Conservation (phyloP, 2,113 vertebrate genomes). For the Mirounga angustirostris region DNA sequence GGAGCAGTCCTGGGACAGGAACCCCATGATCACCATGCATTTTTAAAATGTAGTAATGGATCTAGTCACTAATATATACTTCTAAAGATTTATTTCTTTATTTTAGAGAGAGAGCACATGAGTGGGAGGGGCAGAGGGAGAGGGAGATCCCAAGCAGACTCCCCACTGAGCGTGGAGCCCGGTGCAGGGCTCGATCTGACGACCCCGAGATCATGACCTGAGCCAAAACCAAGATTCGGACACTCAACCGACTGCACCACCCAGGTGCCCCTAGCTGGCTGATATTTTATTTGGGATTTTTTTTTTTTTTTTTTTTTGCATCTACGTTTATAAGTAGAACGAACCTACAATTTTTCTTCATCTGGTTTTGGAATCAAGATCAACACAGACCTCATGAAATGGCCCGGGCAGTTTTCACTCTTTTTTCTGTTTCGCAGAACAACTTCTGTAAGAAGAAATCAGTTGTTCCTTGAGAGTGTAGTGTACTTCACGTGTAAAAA, state of each 20-base stretch:
- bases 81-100: neutral
- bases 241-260: neutral
- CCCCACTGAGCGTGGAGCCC: neutral
- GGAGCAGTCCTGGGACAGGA: neutral
- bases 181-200: no score
- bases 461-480: neutral
- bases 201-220: neutral
- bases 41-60: neutral
- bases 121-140: neutral
- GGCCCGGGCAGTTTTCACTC: neutral
- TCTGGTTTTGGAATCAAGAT: neutral
- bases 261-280: neutral
- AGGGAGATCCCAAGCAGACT: neutral
- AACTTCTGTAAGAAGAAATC: neutral
- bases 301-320: neutral
- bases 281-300: neutral
- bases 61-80: neutral
- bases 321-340: neutral
- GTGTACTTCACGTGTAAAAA: neutral
- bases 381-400: neutral
- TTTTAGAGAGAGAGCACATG: neutral
- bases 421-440: neutral
- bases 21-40: neutral
- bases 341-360: neutral
- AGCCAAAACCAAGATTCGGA: neutral